Base-by-base conservation (phyloP, 2,113 vertebrate genomes). In the Passer montanus region DNA sequence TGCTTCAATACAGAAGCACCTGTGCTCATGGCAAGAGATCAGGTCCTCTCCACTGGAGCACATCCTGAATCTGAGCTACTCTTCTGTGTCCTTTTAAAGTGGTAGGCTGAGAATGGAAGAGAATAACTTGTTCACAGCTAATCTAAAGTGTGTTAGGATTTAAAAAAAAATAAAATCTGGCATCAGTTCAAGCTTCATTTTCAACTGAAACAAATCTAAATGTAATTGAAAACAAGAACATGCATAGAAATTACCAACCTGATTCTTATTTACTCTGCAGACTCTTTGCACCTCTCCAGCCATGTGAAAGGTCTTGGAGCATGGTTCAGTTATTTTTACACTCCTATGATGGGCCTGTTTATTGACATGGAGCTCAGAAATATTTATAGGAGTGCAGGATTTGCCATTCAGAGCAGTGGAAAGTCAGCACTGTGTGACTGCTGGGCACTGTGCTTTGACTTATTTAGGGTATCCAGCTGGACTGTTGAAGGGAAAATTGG, bases 1-100 rank as follows among this genome's bases (percentile, higher is more conserved):
- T 85, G 59, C 64, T 93, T 86, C 56, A 68, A 49, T 58, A 72
- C 85, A 90, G 92, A 93, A 96, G 88, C 92, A 96, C 92, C 88
- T 96, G 89, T 73, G 58, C 79, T 84, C 62, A 52, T 63, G 84
- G 73, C 67, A 90, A 63, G 80, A 84, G 73, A 79, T 89, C 62
- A 53, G 60, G 33, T 52, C 49, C 39, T 94, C 59, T 85, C 70
- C 46, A 44, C 15, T 56, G 92, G 50, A 47, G 39, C 50, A 82
- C 35, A 27, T 66, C n/a, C 82, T 80, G 39, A 59, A 81, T 23
- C 35, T 73, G 50, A 82, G 33, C n/a, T 93, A 33, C 15, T 88
- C 56, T 87, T 86, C 58, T 50, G 44, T 56, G 31, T 78, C n/a
- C 17, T 86, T 91, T 86, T 52, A 69, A 75, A 68, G 37, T 35